Base-by-base conservation (phyloP, 2,888 invertebrate species). In the Rotaria socialis region DNA sequence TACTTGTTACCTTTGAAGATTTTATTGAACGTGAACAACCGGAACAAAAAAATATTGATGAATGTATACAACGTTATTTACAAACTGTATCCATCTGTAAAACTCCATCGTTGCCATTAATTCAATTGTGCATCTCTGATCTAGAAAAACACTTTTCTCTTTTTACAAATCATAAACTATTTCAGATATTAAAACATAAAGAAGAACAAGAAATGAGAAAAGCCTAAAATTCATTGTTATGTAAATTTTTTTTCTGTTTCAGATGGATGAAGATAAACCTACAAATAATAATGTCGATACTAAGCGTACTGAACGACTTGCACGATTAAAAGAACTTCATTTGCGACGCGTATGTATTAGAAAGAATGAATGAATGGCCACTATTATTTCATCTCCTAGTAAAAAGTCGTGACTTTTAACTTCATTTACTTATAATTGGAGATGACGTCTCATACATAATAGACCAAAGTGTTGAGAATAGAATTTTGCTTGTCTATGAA, bases 241-340 rank as follows among this genome's bases (percentile, higher is more conserved):
- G 6, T 80, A 10, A 47, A 41, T 24, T n/a, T 80, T 35, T 35
- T 35, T 35, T 47, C n/a, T 80, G 35, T 80, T 80, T 47, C 80
- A 80, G 47, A 80, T 80, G 43, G n/a, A 80, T 80, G 11, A 80
- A 47, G 80, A 80, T 47, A 43, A 43, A 47, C 10, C 80, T 41
- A n/a, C 50, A 14, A 67, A 24, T 16, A 67, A 24, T 16, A 85
- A 86, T 55, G 3, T 41, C 2, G 86, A 85, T 22, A 50, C 3
- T n/a, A 86, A 86, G 35, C 85, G 85, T 43, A 24, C 75, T n/a
- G 86, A 86, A 27, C 86, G 86, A 58, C 43, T 86, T 19, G 85
- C 85, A 58, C 75, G 85, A 5, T 84, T 86, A 41, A 85, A 86
- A 47, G 67, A 86, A 52, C 67, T 86, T 52, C 85, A 85, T 41